Evolutionary conservation across 2,888 invertebrate species (phyloP).

Genomic region (Nymphalis polychloros): DNA sequence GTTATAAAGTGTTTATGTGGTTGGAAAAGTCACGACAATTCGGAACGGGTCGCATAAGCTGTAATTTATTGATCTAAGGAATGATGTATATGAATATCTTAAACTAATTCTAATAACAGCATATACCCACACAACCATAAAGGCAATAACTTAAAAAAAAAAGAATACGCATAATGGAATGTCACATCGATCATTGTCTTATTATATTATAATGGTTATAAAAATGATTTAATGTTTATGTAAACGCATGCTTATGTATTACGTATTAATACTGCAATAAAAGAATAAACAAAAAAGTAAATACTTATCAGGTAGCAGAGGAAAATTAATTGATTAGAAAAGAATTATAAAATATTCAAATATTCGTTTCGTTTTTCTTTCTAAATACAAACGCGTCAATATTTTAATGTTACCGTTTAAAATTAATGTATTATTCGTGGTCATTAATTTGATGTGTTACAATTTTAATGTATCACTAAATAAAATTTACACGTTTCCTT

Average conservation of each 20-base stretch:
- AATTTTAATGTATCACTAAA: too few relatives aligned
- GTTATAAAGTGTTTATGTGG: too few relatives aligned
- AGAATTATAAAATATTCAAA: too few relatives aligned
- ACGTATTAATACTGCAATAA: constrained; percentile 1
- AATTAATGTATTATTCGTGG: too few relatives aligned
- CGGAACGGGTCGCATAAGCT: neutral
- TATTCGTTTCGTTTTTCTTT: too few relatives aligned
- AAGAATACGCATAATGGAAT: constrained; percentile 13
- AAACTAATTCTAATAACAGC: constrained; percentile 1
- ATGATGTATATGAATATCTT: neutral
- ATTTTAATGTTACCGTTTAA: too few relatives aligned
- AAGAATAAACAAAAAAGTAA: neutral
- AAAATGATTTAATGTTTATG: neutral
- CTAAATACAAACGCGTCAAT: too few relatives aligned
- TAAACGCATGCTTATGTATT: neutral
- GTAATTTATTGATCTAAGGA: neutral
- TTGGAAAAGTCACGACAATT: neutral
- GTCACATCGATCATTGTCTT: neutral
- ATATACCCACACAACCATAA: constrained; percentile 14
- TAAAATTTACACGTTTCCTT: neutral
- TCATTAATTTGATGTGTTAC: too few relatives aligned
- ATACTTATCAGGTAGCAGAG: neutral
- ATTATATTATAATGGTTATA: neutral
- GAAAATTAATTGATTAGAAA: neutral
- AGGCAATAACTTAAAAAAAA: too few relatives aligned